Evolutionary conservation across 1,140 invertebrate genomes (phyloP), one percentile per base, ranked within the genome.

Genomic region (Anoplophora glabripennis): DNA sequence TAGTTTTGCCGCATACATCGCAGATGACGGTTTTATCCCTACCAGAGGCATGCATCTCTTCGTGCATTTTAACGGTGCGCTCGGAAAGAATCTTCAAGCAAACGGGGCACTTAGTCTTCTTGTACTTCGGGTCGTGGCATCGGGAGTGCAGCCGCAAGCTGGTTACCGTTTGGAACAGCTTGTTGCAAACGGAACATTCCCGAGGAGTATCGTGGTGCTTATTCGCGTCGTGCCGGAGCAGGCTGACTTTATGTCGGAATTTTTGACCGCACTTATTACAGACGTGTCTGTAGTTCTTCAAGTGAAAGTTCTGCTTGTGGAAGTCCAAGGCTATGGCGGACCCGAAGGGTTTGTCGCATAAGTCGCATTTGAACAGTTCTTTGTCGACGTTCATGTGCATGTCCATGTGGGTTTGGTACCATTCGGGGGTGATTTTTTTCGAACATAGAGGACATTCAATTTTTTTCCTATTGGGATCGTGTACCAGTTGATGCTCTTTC

Each of bases 1-100:
- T 90, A 60, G 84, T 82, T 48, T 87, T 77, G 4, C 83, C 84
- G 75, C 90, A 93, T 40, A 84, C 79, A 56, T 84, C 83, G 74
- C 89, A 92, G 9, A 69, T 53, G 38, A n/a, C n/a, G n/a, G n/a
- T n/a, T n/a, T n/a, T n/a, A n/a, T n/a, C n/a, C n/a, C n/a, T n/a
- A n/a, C n/a, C n/a, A n/a, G n/a, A n/a, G n/a, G n/a, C n/a, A n/a
- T 57, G 34, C 11, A 33, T 18, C 12, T 47, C 12, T 1, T 38
- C 36, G n/a, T 18, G 14, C 3, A 28, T 37, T 14, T 15, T 48
- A n/a, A n/a, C n/a, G n/a, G 37, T 61, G 59, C 15, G n/a, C 37
- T 9, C 8, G 44, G 12, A 11, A 28, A 12, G 33, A 41, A 40
- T 34, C 5, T 57, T 49, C 10, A 14, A 49, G 36, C 46, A 51